Conservation (phyloP, 1,140 invertebrate species). For the Drosophila miranda region DNA sequence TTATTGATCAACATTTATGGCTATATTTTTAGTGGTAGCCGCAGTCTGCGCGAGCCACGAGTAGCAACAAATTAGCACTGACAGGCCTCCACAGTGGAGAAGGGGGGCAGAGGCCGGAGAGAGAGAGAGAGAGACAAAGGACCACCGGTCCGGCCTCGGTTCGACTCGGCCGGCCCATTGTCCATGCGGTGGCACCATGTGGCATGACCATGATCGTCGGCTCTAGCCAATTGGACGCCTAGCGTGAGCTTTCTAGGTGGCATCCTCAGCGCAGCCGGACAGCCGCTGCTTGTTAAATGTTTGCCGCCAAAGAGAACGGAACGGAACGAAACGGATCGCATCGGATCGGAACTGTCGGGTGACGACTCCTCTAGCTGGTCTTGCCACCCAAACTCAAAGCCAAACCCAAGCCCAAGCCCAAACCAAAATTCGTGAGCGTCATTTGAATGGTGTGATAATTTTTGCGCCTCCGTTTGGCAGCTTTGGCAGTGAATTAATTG, state of each 20-base stretch:
- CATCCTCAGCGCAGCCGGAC: constrained; percentile 62
- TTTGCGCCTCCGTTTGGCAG: constrained; percentile 63
- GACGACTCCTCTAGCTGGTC: constrained; percentile 1
- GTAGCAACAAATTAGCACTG: constrained; percentile 74
- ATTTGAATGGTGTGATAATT: constrained; percentile 81
- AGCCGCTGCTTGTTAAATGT: constrained; percentile 74
- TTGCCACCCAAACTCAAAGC: constrained; percentile 20
- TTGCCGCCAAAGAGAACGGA: constrained; percentile 70
- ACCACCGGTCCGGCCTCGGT: constrained; percentile 44
- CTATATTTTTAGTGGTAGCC: constrained; percentile 62
- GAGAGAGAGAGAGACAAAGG: constrained; percentile 54
- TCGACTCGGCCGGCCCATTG: constrained; percentile 39
- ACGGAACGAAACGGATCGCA: background rate
- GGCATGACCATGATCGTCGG: constrained; percentile 44
- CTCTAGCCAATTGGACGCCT: constrained; percentile 75
- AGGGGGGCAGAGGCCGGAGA: background rate
- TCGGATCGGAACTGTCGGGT: constrained; percentile 15
- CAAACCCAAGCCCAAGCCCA: too few species aligned
- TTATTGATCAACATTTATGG: constrained; percentile 70
- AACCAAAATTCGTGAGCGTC: constrained; percentile 64
- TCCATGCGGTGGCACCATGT: constrained; percentile 42
- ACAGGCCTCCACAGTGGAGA: constrained; percentile 28
- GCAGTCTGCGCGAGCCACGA: constrained; percentile 11
- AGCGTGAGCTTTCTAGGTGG: constrained; percentile 77
- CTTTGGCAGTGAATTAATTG: constrained; percentile 77